Evolutionary conservation across 2,113 vertebrate species (phyloP).

Genomic region (Antechinus flavipes): DNA sequence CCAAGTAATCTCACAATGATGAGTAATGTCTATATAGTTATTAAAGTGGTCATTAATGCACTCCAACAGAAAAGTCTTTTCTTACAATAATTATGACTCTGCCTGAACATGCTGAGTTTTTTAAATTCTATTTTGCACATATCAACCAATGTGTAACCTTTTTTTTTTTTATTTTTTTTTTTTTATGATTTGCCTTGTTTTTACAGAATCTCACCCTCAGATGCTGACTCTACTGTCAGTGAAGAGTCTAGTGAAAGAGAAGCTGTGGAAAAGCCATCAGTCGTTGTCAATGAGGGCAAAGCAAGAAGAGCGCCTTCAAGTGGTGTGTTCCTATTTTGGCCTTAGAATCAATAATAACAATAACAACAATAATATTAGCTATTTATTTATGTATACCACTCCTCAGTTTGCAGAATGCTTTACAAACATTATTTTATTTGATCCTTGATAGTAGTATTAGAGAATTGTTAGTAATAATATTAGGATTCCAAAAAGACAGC

Average conservation of each 20-base stretch:
- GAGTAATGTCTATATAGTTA: neutral
- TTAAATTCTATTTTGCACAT: constrained; percentile 1
- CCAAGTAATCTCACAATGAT: neutral
- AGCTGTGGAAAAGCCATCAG: constrained; percentile 87
- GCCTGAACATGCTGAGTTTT: neutral
- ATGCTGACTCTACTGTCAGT: constrained; percentile 93
- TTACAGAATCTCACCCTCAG: constrained; percentile 93
- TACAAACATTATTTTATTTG: neutral
- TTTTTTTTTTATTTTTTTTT: neutral
- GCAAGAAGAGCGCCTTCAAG: constrained; percentile 87
- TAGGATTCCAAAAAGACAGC: neutral
- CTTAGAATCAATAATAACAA: neutral
- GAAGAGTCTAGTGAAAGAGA: constrained; percentile 93
- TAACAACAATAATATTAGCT: neutral
- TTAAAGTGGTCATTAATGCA: neutral
- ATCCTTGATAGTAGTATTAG: neutral
- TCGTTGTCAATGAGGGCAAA: constrained; percentile 85
- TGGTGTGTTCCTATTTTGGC: constrained; percentile 81
- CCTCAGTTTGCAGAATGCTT: neutral
- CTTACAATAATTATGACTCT: neutral
- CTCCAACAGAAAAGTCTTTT: fast-evolving
- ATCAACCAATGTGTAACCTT: neutral
- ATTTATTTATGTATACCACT: neutral
- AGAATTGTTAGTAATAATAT: neutral
- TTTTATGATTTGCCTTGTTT: constrained; percentile 43